Evolutionary conservation across 2,113 vertebrate genomes (phyloP), one percentile per base, ranked within the genome.

Genomic region (Hypomesus transpacificus): DNA sequence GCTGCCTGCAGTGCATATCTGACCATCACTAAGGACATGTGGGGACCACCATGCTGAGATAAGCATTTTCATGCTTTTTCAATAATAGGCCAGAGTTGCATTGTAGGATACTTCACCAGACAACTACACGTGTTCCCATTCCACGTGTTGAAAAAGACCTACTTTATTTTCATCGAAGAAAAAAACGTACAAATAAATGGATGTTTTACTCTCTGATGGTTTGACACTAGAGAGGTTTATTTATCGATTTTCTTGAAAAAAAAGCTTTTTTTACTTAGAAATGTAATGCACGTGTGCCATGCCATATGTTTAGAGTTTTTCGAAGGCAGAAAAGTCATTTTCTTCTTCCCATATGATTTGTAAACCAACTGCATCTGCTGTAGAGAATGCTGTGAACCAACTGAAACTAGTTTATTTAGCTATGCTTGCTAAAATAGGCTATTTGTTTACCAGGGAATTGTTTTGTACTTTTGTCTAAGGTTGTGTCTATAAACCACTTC

Each of bases 211-310:
- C 80, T 79, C 39, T 76, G 74, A 26, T 83, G 80, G 83, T 72
- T 86, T 67, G 79, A 73, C 75, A 76, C 80, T 74, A 62, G 56
- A 79, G 86, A 82, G 80, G 79, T 76, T 89, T 82, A 85, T 87
- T 87, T 82, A 87, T 86, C 86, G 80, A 83, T 86, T 88, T 90
- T 84, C 77, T 77, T 82, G 71, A 88, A 78, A 75, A 84, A 80
- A 70, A 74, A 82, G 76, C 75, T 56, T 68, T 84, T 87, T 87
- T 80, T 74, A 86, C 82, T 86, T 85, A 81, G 78, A 89, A 83
- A 82, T 87, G 81, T 87, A 88, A 90, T 91, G 90, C 92, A 92
- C 87, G 91, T 82, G 83, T 89, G 85, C 90, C 89, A 90, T 90
- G 88, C 89, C 81, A 85, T 84, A 88, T 76, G 84, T 86, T 83